Conservation (phyloP, 2,888 invertebrate species). For the Podabrus alpinus region DNA sequence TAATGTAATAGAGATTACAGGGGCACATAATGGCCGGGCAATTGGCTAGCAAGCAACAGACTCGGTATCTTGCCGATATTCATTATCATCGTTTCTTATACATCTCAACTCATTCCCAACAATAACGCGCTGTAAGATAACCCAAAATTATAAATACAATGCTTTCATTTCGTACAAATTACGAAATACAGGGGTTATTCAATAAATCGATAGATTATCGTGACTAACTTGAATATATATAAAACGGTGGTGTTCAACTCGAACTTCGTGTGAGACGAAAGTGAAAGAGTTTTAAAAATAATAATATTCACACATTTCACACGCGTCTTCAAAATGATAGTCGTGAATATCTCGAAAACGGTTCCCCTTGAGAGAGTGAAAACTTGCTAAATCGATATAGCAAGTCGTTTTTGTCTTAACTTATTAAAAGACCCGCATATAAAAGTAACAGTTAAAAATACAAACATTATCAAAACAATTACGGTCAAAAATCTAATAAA, state of each 20-base stretch:
- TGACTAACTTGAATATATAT: not conserved
- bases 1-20: constrained; percentile 52
- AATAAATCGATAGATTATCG: not conserved
- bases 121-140: constrained; percentile 3
- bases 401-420: not conserved
- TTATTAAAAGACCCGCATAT: not conserved
- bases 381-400: not conserved
- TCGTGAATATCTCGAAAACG: not conserved
- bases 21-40: constrained; percentile 48
- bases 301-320: not conserved
- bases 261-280: not conserved
- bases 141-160: constrained; percentile 3
- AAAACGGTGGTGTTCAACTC: not conserved
- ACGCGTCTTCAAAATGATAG: not conserved
- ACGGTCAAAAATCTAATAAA: not conserved
- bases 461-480: not conserved
- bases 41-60: constrained; percentile 35
- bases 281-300: not conserved
- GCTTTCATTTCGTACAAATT: not conserved
- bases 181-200: not conserved
- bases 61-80: constrained; percentile 18
- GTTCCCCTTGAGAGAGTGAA: not conserved
- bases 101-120: constrained; percentile 14
- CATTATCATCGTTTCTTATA: constrained; percentile 25
- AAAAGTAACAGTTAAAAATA: not conserved